Base-by-base conservation (phyloP, 2,888 invertebrate species). In the Plusia festucae region DNA sequence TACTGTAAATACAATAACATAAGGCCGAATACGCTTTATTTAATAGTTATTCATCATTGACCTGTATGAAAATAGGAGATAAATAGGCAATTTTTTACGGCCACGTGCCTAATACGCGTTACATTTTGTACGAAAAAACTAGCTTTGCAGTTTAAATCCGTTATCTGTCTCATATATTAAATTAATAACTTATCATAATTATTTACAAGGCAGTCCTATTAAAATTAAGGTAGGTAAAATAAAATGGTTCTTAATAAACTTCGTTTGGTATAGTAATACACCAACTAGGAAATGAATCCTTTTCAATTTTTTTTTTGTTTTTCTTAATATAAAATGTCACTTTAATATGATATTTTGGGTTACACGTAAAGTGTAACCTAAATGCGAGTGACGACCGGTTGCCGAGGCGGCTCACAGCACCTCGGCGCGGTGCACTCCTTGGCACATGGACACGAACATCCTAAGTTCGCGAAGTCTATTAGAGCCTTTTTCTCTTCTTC, bases 361-460 rank as follows among this genome's bases (percentile, higher is more conserved):
- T 24, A 22, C 22, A 27, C 46, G 46, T 16, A 22, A 40, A 24
- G 11, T 24, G 6, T 34, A 30, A 54, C 40, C 82, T 88, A 94
- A 76, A 93, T 88, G 68, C 92, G 90, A 18, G 91, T 93, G 53
- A 94, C 78, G 27, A 87, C 67, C 7, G 93, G 91, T 44, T 82
- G 85, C 16, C 70, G 73, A 0, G 90, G 91, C 0, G 93, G 83
- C 24, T 87, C 84, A 68, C 95, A 95, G 69, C 95, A 95, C 8
- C 91, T 85, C 0, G 94, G 94, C 6, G 93, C 93, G 1, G 79
- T 86, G 82, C 96, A 94, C 77, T 94, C 94, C 73, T 95, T 95
- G 27, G 93, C 96, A 57, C 94, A 95, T 0, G 93, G 93, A 44
- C 86, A 89, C 3, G 89, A 87, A 67, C 91, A 91, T 0, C 92